phyloP scores from a whole-genome alignment of 2,113 vertebrate species.

The Nannobrachium achirus region DNA sequence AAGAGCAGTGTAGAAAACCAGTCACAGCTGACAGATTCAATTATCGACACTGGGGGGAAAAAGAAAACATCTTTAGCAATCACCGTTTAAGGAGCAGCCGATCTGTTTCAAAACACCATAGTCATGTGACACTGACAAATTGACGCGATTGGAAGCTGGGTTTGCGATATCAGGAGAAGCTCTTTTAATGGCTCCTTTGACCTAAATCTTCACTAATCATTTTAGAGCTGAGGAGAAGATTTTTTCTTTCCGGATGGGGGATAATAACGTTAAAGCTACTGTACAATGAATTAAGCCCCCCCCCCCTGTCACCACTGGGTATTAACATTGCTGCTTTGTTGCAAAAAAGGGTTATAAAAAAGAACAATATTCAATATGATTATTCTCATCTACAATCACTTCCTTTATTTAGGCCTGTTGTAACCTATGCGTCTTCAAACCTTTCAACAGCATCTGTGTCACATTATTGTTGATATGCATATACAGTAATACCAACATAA shows the following conservation, averaged over 20 bases:
- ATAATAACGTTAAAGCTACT: slow-evolving; percentile 47
- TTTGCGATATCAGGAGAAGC: slow-evolving; percentile 36
- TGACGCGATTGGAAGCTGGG: slow-evolving; percentile 37
- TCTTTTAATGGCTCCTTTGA: slow-evolving; percentile 60
- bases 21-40: slow-evolving; percentile 28
- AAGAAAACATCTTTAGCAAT: slow-evolving; percentile 23
- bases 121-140: slow-evolving; percentile 31
- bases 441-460: too few relatives aligned
- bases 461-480: too few relatives aligned
- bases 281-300: slow-evolving; percentile 44
- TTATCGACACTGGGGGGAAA: slow-evolving; percentile 9
- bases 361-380: not conserved
- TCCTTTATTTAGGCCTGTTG: too few relatives aligned
- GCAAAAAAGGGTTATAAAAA: not conserved
- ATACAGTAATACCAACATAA: too few relatives aligned
- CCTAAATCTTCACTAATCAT: slow-evolving; percentile 73
- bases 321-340: slow-evolving; percentile 38
- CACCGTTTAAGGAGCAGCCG: slow-evolving; percentile 1
- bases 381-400: too few relatives aligned
- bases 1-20: not conserved
- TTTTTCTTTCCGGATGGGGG: slow-evolving; percentile 17
- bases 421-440: too few relatives aligned
- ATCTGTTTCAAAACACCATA: not conserved
- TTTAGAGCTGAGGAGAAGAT: slow-evolving; percentile 62
- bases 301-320: slow-evolving; percentile 7